phyloP scores from a whole-genome alignment of 2,888 invertebrate genomes.

The Eretmocerus hayati region DNA sequence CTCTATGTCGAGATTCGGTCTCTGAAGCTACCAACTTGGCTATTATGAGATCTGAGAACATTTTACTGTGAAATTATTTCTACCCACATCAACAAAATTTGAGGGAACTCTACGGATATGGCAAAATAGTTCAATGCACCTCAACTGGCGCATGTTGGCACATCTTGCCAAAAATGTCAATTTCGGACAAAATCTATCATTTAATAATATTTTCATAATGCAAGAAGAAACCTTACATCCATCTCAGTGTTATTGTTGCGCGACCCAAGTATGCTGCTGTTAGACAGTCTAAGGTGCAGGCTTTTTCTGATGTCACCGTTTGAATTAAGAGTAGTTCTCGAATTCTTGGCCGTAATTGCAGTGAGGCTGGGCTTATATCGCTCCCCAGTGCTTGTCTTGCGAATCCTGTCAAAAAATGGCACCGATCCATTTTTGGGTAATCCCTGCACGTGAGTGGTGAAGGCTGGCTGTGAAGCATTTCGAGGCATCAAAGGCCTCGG shows the following conservation, averaged over 20 bases:
- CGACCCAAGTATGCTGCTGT: constrained; percentile 54
- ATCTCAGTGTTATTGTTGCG: constrained; percentile 55
- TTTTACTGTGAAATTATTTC: too few relatives aligned
- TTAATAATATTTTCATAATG: too few relatives aligned
- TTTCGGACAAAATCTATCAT: too few relatives aligned
- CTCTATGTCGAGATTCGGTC: too few relatives aligned
- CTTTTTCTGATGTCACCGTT: constrained; percentile 67
- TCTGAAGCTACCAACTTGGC: too few relatives aligned
- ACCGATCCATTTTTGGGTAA: constrained; percentile 84
- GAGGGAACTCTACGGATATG: too few relatives aligned
- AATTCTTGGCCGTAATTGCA: constrained; percentile 72
- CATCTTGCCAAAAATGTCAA: too few relatives aligned
- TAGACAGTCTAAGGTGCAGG: constrained; percentile 52
- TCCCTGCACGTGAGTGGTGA: constrained; percentile 65
- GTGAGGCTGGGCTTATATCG: constrained; percentile 77
- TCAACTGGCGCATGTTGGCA: too few relatives aligned
- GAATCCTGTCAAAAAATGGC: constrained; percentile 79
- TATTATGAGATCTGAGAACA: too few relatives aligned
- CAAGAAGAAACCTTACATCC: too few relatives aligned
- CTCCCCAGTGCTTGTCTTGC: constrained; percentile 77
- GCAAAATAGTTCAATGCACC: too few relatives aligned
- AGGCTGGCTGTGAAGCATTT: constrained; percentile 83
- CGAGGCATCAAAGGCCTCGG: constrained; percentile 59
- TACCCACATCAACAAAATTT: too few relatives aligned
- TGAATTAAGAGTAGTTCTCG: constrained; percentile 67